Evolutionary conservation across 2,888 invertebrate species (phyloP).

Genomic region (Opisthograptis luteolata): DNA sequence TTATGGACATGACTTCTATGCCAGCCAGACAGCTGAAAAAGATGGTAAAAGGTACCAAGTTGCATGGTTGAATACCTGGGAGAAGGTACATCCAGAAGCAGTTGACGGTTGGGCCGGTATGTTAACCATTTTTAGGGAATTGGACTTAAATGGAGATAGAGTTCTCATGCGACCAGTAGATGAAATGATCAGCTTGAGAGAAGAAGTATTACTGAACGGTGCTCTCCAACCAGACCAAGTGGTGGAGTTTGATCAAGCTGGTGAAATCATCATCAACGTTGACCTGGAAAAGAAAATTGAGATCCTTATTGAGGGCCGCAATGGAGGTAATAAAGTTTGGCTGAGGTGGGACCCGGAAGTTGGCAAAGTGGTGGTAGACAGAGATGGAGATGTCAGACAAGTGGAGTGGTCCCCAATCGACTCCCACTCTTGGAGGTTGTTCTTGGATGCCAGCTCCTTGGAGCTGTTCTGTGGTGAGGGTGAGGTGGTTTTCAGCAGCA

Average conservation of each 20-base stretch:
- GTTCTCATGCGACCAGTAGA: constrained; percentile 67
- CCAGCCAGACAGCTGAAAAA: constrained; percentile 66
- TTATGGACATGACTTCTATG: constrained; percentile 79
- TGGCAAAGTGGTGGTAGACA: constrained; percentile 62
- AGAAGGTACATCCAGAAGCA: constrained; percentile 61
- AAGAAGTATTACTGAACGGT: constrained; percentile 45
- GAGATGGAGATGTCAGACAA: constrained; percentile 65
- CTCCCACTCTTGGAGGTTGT: constrained; percentile 60
- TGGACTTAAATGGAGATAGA: constrained; percentile 57
- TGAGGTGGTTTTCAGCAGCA: constrained; percentile 74
- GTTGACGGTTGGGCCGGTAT: constrained; percentile 76
- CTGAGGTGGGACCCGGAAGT: constrained; percentile 59
- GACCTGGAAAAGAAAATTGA: constrained; percentile 57
- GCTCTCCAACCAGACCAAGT: constrained; percentile 42
- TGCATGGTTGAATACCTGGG: constrained; percentile 79
- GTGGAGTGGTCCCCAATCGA: constrained; percentile 67
- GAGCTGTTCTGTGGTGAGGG: constrained; percentile 78
- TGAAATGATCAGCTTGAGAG: constrained; percentile 54
- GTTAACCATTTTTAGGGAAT: constrained; percentile 69
- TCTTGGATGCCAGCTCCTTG: constrained; percentile 71
- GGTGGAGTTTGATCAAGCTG: constrained; percentile 58
- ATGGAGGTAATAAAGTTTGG: constrained; percentile 57
- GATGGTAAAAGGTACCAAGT: constrained; percentile 66
- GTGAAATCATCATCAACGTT: constrained; percentile 59
- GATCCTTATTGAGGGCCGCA: constrained; percentile 56